phyloP scores from a whole-genome alignment of 2,797 vertebrate genomes.

The Darevskia mixta region DNA sequence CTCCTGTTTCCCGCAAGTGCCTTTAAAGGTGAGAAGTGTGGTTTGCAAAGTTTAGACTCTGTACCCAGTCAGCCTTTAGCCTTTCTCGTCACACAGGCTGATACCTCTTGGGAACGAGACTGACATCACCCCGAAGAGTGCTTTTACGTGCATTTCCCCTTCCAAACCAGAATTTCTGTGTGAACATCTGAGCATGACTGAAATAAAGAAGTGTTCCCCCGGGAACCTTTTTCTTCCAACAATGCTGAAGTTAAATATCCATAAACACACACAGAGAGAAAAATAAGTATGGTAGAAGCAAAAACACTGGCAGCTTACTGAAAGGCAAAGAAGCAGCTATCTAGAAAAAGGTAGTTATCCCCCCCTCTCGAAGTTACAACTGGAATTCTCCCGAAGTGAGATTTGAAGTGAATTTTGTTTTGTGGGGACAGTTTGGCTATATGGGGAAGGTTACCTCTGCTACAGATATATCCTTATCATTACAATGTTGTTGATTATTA shows the following conservation, averaged over 20 bases:
- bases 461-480: not conserved
- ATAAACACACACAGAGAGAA: not conserved
- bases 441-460: not conserved
- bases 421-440: not conserved
- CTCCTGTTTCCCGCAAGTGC: conserved; percentile 1
- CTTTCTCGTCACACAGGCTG: not conserved
- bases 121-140: not conserved
- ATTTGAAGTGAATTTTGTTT: not conserved
- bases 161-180: not conserved
- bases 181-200: not conserved
- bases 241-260: not conserved
- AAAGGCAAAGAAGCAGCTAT: not conserved
- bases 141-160: not conserved
- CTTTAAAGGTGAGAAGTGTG: conserved; percentile 4
- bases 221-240: not conserved
- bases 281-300: not conserved
- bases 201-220: not conserved
- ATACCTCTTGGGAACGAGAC: conserved; percentile 1
- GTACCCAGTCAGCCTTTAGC: not conserved
- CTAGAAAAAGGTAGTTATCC: not conserved
- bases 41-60: not conserved
- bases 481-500: no score
- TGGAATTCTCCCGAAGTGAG: not conserved
- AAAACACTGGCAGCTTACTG: not conserved
- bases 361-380: not conserved